Percentiles rank a stretch among this genome's conserved stretches.
Conservation (phyloP, 2,888 invertebrate genomes). For the Carpatolechia fugitivella region DNA sequence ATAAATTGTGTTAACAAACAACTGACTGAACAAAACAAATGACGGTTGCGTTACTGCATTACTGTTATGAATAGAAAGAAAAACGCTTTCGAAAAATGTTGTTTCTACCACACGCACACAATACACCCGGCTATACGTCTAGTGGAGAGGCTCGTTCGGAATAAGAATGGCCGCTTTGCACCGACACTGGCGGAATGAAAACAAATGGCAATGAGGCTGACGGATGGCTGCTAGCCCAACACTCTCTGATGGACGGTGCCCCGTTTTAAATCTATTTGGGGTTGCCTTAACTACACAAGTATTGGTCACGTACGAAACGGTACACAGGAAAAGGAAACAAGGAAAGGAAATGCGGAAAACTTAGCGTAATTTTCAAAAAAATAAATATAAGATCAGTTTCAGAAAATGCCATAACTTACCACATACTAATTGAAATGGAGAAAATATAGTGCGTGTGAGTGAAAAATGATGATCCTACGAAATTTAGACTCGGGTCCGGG, state of each 20-base stretch:
- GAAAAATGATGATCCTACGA: conserved; percentile 36
- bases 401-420: conserved; percentile 37
- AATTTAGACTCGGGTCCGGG: conserved; percentile 6
- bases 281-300: background rate
- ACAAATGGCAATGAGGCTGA: background rate
- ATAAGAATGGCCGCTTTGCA: background rate
- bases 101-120: too few relatives aligned
- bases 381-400: too few relatives aligned
- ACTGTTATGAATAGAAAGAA: too few relatives aligned
- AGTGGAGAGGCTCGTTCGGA: background rate
- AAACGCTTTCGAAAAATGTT: too few relatives aligned
- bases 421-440: conserved; percentile 39
- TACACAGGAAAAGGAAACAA: background rate
- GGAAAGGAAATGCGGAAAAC: background rate
- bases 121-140: too few relatives aligned
- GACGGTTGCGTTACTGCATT: too few relatives aligned
- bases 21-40: too few relatives aligned
- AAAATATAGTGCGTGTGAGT: conserved; percentile 29
- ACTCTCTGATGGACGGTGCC: too few relatives aligned
- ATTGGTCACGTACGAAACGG: background rate
- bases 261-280: background rate
- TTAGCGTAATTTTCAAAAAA: too few relatives aligned
- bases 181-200: background rate
- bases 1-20: too few relatives aligned
- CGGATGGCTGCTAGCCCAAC: background rate